phyloP scores from a whole-genome alignment of 2,888 invertebrate genomes.

The Cosmia pyralina region DNA sequence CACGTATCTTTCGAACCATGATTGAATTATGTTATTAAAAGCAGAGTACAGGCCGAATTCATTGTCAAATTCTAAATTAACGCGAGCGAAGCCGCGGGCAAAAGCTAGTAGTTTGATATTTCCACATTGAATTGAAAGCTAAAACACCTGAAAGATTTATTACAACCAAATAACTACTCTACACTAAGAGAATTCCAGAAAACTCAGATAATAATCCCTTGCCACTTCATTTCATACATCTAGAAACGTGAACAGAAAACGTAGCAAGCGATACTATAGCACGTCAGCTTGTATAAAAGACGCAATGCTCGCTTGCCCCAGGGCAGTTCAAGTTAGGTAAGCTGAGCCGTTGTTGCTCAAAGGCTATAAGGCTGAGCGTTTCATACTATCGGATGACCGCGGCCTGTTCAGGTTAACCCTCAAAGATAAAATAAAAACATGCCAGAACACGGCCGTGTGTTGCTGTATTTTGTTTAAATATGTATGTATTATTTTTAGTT shows the following conservation, averaged over 20 bases:
- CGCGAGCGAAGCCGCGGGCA: too few relatives aligned
- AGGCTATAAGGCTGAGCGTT: constrained; percentile 59
- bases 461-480: constrained; percentile 10
- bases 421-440: constrained; percentile 58
- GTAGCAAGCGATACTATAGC: constrained; percentile 20
- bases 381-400: constrained; percentile 61
- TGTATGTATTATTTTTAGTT: constrained; percentile 5
- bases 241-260: constrained; percentile 7
- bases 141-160: not conserved
- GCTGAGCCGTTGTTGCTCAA: constrained; percentile 47
- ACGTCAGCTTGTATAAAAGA: constrained; percentile 51
- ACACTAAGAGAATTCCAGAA: not conserved
- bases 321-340: constrained; percentile 56
- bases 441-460: constrained; percentile 8
- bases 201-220: not conserved
- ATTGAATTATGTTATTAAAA: too few relatives aligned
- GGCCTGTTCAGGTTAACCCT: constrained; percentile 52
- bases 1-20: too few relatives aligned
- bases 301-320: constrained; percentile 42
- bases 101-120: not conserved
- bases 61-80: too few relatives aligned
- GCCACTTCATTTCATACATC: constrained; percentile 1
- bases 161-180: too few relatives aligned
- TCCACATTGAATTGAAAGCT: not conserved
- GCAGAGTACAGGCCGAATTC: too few relatives aligned